Evolutionary conservation across 92 coral and sea anemone genomes (phyloP).

Genomic region (Zoanthus solanderi): DNA sequence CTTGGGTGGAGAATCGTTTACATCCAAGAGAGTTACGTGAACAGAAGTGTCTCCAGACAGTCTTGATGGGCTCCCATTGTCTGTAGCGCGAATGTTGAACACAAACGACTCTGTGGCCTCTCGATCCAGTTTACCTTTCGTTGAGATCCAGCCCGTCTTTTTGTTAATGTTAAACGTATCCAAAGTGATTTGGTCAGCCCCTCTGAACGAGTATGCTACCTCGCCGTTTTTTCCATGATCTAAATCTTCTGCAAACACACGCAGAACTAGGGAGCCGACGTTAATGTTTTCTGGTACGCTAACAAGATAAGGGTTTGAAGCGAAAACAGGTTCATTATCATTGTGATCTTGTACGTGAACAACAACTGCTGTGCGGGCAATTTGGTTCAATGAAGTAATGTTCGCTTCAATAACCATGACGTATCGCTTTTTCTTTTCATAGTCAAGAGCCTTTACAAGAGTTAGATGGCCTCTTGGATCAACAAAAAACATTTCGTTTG

Average conservation of each 20-base stretch:
- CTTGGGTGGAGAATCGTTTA: conserved; percentile 95
- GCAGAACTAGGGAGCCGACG: conserved; percentile 85
- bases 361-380: conserved; percentile 85
- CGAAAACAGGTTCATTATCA: conserved; percentile 88
- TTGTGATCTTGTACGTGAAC: conserved; percentile 81
- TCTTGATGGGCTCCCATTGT: conserved; percentile 65
- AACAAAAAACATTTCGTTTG: conserved; percentile 65
- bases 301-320: conserved; percentile 83
- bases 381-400: conserved; percentile 75
- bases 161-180: conserved; percentile 73
- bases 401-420: conserved; percentile 90
- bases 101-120: conserved; percentile 64
- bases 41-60: conserved; percentile 77
- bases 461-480: conserved; percentile 76
- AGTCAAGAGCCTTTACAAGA: conserved; percentile 69
- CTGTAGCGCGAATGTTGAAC: conserved; percentile 83
- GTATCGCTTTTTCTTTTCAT: conserved; percentile 81
- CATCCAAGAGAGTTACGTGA: conserved; percentile 83
- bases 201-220: conserved; percentile 72
- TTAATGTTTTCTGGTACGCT: conserved; percentile 90
- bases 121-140: conserved; percentile 85
- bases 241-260: conserved; percentile 94
- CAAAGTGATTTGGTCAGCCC: conserved; percentile 46
- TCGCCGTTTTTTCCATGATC: conserved; percentile 81
- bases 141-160: conserved; percentile 92